Percentiles rank a stretch among this genome's conserved stretches.
phyloP scores from a whole-genome alignment of 2,888 invertebrate genomes.

The Rhingia rostrata region DNA sequence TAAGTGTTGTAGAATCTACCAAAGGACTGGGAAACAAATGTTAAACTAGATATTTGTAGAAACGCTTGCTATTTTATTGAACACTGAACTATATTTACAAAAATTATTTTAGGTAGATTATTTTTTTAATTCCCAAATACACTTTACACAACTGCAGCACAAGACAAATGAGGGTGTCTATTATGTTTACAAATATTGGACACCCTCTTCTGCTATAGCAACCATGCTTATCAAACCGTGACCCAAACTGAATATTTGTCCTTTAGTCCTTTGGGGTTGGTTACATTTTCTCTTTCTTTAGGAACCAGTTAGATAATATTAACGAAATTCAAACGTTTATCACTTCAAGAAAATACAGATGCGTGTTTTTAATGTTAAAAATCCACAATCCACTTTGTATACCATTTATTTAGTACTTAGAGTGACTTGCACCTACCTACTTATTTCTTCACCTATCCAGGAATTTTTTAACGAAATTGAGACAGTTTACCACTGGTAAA shows the following conservation, averaged over 20 bases:
- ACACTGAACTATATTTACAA: conserved; percentile 9
- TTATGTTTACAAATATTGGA: conserved; percentile 53
- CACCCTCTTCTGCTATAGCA: conserved; percentile 48
- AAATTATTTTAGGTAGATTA: neutral
- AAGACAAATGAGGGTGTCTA: neutral
- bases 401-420: too few relatives aligned
- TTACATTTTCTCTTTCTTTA: neutral
- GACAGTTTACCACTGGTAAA: too few relatives aligned
- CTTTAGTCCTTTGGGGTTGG: neutral
- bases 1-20: too few relatives aligned
- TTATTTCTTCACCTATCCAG: too few relatives aligned
- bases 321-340: neutral
- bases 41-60: too few relatives aligned
- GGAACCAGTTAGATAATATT: neutral
- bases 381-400: too few relatives aligned
- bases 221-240: conserved; percentile 47
- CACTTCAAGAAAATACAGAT: neutral
- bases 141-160: neutral
- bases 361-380: too few relatives aligned
- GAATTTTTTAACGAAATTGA: too few relatives aligned
- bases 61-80: too few relatives aligned
- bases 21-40: too few relatives aligned
- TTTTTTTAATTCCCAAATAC: neutral
- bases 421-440: too few relatives aligned
- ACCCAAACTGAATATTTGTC: conserved; percentile 21